A percentile compares a stretch with the other conserved stretches of the same genome.
These are phyloP conservation scores for Drosophila littoralis DNA, from an alignment of 1,140 invertebrate species.

Conservation along the genomic window DNA sequence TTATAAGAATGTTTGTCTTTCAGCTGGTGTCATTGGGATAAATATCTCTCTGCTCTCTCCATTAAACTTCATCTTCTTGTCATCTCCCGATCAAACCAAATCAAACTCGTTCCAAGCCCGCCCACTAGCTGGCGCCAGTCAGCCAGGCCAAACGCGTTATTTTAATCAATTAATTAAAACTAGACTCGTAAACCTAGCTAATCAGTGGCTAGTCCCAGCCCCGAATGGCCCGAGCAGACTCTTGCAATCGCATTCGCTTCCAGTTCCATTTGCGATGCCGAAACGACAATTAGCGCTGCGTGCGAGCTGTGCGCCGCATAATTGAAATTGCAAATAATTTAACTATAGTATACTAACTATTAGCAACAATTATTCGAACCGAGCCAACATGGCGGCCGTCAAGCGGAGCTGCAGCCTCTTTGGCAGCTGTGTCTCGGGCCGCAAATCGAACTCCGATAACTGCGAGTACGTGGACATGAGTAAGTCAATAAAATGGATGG, in stretches of 20 bases:
- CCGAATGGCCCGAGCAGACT: not conserved
- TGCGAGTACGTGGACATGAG: slow-evolving; percentile 72
- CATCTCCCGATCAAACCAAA: slow-evolving; percentile 10
- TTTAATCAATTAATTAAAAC: slow-evolving; percentile 80
- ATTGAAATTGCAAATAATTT: slow-evolving; percentile 13
- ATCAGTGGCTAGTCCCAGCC: slow-evolving; percentile 15
- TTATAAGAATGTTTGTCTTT: not conserved
- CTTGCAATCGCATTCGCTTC: slow-evolving; percentile 4
- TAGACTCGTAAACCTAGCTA: slow-evolving; percentile 51
- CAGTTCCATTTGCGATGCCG: slow-evolving; percentile 74
- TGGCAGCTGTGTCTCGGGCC: slow-evolving; percentile 47
- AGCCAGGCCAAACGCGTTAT: slow-evolving; percentile 33
- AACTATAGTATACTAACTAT: not conserved
- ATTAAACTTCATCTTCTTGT: not conserved
- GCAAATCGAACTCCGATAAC: slow-evolving; percentile 19
- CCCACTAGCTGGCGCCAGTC: slow-evolving; percentile 22
- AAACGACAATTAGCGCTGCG: slow-evolving; percentile 74
- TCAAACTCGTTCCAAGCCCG: slow-evolving; percentile 27
- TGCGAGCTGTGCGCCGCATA: slow-evolving; percentile 22
- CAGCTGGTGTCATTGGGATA: not conserved
- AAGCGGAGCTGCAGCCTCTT: slow-evolving; percentile 60
- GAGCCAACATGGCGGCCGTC: slow-evolving; percentile 35
- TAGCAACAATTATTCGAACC: slow-evolving; percentile 21
- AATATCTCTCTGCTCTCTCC: not conserved
- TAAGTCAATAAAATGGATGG: slow-evolving; percentile 51